A percentile compares a stretch with the other conserved stretches of the same genome.
Evolutionary conservation across 2,797 vertebrate species (phyloP).

Genomic region (Muraenolepis orangiensis): DNA sequence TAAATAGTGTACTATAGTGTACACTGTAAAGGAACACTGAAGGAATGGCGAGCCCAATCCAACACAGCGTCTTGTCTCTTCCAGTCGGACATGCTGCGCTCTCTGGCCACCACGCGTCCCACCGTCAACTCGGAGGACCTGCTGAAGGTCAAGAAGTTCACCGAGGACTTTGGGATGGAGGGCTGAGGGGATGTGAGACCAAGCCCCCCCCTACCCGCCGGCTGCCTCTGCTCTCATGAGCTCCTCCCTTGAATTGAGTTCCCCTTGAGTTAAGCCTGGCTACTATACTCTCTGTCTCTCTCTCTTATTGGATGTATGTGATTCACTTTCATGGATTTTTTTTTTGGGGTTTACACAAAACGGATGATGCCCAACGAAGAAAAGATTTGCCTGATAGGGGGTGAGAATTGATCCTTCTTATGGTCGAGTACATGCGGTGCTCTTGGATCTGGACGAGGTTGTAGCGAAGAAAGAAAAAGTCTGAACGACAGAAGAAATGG

Average conservation of each 20-base stretch:
- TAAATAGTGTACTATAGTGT: not conserved
- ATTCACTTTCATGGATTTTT: slow-evolving; percentile 36
- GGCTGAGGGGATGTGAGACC: slow-evolving; percentile 74
- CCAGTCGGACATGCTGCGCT: slow-evolving; percentile 95
- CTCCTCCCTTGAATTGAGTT: not conserved
- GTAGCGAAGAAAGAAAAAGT: not conserved
- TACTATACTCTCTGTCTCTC: not conserved
- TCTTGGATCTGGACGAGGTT: not conserved
- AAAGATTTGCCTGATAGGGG: not conserved
- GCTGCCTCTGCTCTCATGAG: not conserved
- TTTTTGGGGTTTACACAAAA: too few relatives aligned
- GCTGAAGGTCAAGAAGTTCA: slow-evolving; percentile 95
- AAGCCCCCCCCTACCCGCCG: not conserved
- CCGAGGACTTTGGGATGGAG: slow-evolving; percentile 97
- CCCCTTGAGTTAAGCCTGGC: not conserved
- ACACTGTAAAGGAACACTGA: not conserved
- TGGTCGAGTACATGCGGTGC: not conserved
- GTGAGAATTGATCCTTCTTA: not conserved
- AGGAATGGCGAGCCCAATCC: not conserved
- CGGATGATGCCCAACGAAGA: not conserved
- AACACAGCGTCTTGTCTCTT: not conserved
- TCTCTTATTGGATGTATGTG: slow-evolving; percentile 9
- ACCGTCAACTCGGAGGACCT: slow-evolving; percentile 93
- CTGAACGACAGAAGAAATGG: not conserved
- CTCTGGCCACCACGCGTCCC: slow-evolving; percentile 90